A percentile compares a stretch with the other conserved stretches of the same genome.
Evolutionary conservation across 2,113 vertebrate species (phyloP).

Genomic region (Ailuropoda melanoleuca): DNA sequence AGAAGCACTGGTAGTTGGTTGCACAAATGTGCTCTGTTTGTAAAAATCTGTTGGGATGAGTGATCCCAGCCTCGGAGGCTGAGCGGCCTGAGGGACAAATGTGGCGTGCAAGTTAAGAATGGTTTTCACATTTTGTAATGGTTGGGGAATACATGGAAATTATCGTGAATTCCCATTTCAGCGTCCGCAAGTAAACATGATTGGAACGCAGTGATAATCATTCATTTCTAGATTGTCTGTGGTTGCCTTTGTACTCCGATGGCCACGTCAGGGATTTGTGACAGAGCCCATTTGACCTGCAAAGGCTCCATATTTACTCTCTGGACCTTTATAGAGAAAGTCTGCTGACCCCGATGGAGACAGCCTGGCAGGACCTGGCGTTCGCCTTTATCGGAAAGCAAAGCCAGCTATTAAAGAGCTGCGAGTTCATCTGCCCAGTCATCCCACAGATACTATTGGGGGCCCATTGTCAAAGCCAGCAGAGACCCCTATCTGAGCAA

Average conservation of each 20-base stretch:
- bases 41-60: not conserved
- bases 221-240: not conserved
- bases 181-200: no score
- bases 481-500: not conserved
- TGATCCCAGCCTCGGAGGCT: not conserved
- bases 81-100: not conserved
- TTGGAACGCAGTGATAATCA: accelerated
- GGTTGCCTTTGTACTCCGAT: not conserved
- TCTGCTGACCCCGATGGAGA: not conserved
- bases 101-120: not conserved
- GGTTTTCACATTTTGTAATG: not conserved
- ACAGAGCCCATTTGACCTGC: accelerated
- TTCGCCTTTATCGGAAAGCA: not conserved
- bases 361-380: not conserved
- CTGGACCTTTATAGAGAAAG: not conserved
- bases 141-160: not conserved
- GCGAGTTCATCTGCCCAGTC: not conserved
- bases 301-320: not conserved
- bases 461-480: not conserved
- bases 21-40: not conserved
- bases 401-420: not conserved
- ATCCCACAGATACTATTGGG: not conserved
- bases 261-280: accelerated
- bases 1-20: not conserved
- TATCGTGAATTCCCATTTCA: not conserved